Conservation (phyloP, 1,140 invertebrate species). For the Caerostris darwini region DNA sequence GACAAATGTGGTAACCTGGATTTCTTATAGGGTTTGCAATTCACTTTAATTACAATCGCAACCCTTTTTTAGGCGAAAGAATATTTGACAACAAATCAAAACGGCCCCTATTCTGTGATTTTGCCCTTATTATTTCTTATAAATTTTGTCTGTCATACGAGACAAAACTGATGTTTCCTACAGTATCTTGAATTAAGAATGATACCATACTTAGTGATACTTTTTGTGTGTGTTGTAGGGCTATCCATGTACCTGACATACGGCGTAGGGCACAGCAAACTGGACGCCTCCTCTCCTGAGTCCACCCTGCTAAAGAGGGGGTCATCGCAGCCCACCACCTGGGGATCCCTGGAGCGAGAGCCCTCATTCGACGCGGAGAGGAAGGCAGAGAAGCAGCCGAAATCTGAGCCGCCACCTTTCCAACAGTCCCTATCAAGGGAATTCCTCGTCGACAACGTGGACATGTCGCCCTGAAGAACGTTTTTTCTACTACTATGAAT, state of each 20-base stretch:
- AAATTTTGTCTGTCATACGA: too few relatives aligned
- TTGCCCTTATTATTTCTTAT: not conserved
- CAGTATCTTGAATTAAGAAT: too few relatives aligned
- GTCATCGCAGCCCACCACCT: slow-evolving; percentile 3
- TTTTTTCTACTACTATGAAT: too few relatives aligned
- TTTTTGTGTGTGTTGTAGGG: slow-evolving; percentile 84
- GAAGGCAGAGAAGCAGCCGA: not conserved
- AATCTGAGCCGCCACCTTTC: not conserved
- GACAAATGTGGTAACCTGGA: too few relatives aligned
- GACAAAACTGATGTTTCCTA: too few relatives aligned
- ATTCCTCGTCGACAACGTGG: slow-evolving; percentile 43
- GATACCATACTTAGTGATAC: too few relatives aligned
- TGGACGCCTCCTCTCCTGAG: slow-evolving; percentile 83
- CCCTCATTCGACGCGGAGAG: not conserved
- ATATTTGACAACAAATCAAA: not conserved
- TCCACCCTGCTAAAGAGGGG: slow-evolving; percentile 64
- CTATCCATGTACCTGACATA: slow-evolving; percentile 93
- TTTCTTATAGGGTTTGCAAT: too few relatives aligned
- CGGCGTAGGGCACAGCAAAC: slow-evolving; percentile 93
- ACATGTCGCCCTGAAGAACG: slow-evolving; percentile 27
- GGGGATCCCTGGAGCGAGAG: slow-evolving; percentile 61
- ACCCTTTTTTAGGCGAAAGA: too few relatives aligned
- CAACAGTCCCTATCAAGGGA: slow-evolving; percentile 32
- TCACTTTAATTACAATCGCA: too few relatives aligned
- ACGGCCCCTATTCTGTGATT: not conserved